A percentile compares a stretch with the other conserved stretches of the same genome.
phyloP scores from a whole-genome alignment of 1,140 invertebrate genomes.

The Trachymyrmex septentrionalis region DNA sequence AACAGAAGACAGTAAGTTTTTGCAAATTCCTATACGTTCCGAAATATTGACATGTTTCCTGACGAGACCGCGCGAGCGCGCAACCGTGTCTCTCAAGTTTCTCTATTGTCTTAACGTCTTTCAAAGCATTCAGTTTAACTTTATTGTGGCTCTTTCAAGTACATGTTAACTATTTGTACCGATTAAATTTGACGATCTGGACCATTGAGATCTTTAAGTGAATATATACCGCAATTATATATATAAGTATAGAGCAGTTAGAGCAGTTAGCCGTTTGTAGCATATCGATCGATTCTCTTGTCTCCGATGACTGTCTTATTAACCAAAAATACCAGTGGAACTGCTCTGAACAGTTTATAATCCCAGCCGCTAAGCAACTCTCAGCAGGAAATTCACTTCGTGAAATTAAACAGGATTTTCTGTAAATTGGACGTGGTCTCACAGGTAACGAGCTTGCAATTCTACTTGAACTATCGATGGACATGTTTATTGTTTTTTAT shows the following conservation, averaged over 20 bases:
- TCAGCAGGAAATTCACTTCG: background rate
- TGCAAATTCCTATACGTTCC: background rate
- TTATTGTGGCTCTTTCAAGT: background rate
- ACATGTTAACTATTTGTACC: background rate
- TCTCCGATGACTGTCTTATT: background rate
- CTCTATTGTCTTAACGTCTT: background rate
- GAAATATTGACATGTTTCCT: background rate
- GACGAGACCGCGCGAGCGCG: background rate
- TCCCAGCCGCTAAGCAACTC: background rate
- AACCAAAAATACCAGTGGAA: background rate
- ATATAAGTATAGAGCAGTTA: too few relatives aligned
- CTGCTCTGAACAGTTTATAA: constrained; percentile 3
- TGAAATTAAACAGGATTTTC: background rate
- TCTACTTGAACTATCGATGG: background rate
- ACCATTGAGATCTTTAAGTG: background rate
- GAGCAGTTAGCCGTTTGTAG: background rate
- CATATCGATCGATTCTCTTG: background rate
- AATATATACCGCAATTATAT: constrained; percentile 3
- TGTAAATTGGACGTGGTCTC: constrained; percentile 15
- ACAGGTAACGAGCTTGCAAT: constrained; percentile 14
- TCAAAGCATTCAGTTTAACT: background rate
- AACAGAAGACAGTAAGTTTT: background rate
- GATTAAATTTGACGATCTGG: background rate
- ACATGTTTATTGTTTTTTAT: background rate
- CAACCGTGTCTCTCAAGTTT: background rate